Evolutionary conservation across 2,888 invertebrate genomes (phyloP), one percentile per base, ranked within the genome.

Genomic region (Ormyrus rosae): DNA sequence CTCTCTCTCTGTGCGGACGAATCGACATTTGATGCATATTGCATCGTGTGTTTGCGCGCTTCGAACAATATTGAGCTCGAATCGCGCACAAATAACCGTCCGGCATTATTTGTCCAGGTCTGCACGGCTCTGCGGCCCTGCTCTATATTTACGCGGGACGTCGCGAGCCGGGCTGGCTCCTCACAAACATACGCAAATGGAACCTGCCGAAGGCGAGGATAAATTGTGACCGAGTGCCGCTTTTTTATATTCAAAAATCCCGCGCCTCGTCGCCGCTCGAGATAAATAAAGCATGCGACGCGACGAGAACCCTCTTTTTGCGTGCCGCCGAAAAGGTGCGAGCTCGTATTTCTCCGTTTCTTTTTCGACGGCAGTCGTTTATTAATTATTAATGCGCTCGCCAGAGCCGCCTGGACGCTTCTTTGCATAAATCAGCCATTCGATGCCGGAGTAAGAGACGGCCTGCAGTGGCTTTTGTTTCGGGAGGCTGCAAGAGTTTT

Each of bases 41-140:
- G 84, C 82, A 84, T 77, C 69, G 60, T 80, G 81, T 84, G 83
- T 85, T 83, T 84, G 82, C 83, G 70, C 81, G 81, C 64, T 76
- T 83, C 83, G 82, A 83, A 84, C 84, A 85, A 84, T 85, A 85
- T 85, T 84, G 83, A 80, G 83, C 55, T 63, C 78, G 83, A 83
- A 83, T 84, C 82, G 70, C 61, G 65, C 19, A 78, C 83, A 85
- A 85, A 84, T 83, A 85, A 85, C 75, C 82, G 67, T 64, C 77
- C 81, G 78, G 80, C 83, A 82, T 84, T 84, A 84, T 85, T 83
- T 84, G 84, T 82, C 83, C 82, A 77, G 74, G 81, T 65, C 55
- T 55, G 53, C 55, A 46, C 60, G 6, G 55, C 6, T 55, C 68
- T 5, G n/a, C 11, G 6, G 34, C 73, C 69, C 81, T 73, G 83